Percentiles rank a stretch among this genome's conserved stretches.
Evolutionary conservation across 1,140 invertebrate species (phyloP).

Genomic region (Halyomorpha halys): DNA sequence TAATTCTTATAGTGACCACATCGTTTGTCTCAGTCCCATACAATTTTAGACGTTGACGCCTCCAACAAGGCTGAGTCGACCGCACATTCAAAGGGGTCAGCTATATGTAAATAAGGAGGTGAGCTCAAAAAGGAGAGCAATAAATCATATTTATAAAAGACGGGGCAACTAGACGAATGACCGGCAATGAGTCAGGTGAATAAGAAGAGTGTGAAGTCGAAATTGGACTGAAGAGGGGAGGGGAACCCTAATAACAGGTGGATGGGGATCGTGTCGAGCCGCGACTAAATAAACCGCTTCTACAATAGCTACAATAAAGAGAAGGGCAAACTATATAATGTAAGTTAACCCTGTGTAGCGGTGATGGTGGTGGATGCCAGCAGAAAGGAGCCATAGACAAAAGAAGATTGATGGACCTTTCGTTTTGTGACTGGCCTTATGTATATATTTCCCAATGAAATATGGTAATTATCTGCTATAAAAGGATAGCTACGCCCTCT

Average conservation of each 20-base stretch:
- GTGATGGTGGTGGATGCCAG: background rate
- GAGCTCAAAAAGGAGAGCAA: background rate
- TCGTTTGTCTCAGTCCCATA: no score
- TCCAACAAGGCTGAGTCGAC: no score
- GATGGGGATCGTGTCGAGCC: no score
- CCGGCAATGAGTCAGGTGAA: no score
- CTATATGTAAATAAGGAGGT: background rate
- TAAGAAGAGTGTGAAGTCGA: background rate
- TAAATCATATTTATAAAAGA: background rate
- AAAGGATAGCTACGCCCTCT: no score
- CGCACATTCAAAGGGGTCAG: background rate
- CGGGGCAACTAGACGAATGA: no score
- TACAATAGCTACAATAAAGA: no score
- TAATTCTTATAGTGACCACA: no score
- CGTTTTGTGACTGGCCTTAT: background rate
- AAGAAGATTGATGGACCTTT: background rate
- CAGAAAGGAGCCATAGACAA: background rate
- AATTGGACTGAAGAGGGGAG: background rate
- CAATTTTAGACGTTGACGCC: no score
- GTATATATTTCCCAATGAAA: constrained; percentile 4
- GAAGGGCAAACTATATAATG: background rate
- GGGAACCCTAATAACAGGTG: background rate
- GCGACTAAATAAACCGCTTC: no score
- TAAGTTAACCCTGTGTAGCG: background rate
- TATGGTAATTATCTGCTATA: background rate